Percentiles rank a stretch among this genome's conserved stretches.
Conservation (phyloP, 2,797 vertebrate species). For the Falco peregrinus region DNA sequence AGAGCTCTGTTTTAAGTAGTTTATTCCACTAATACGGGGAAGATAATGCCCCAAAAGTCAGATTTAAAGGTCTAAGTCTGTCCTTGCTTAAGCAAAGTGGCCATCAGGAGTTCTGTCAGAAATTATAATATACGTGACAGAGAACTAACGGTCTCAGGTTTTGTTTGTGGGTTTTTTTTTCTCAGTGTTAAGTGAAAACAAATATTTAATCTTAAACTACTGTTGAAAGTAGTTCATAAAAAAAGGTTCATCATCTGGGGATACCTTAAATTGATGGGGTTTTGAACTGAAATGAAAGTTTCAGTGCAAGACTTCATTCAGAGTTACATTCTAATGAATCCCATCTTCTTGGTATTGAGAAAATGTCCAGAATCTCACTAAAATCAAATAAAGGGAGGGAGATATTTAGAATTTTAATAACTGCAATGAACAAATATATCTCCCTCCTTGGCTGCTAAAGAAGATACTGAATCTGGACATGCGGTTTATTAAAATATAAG, state of each 20-base stretch:
- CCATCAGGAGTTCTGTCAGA: background rate
- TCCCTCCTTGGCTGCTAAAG: background rate
- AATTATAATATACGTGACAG: background rate
- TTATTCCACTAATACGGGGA: conserved; percentile 1
- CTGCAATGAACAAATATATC: conserved; percentile 26
- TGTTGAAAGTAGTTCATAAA: background rate
- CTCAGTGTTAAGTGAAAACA: background rate
- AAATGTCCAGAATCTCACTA: conserved; percentile 42
- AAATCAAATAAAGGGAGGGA: conserved; percentile 64
- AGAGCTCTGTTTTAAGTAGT: conserved; percentile 4
- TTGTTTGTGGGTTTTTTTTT: background rate
- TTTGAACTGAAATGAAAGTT: conserved; percentile 32
- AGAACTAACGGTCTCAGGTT: background rate
- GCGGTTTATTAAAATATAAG: conserved; percentile 55
- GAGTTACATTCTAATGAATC: conserved; percentile 37
- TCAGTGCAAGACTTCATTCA: background rate
- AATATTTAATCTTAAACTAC: background rate
- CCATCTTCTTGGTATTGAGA: conserved; percentile 17
- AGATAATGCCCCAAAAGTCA: background rate
- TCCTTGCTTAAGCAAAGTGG: background rate
- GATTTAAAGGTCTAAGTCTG: background rate
- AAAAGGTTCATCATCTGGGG: background rate
- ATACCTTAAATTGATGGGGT: background rate
- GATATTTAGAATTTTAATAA: conserved; percentile 65
- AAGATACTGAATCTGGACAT: conserved; percentile 34